These are phyloP conservation scores for Danio kyathit DNA, from an alignment of 2,797 vertebrate genomes.

Conservation along the genomic window DNA sequence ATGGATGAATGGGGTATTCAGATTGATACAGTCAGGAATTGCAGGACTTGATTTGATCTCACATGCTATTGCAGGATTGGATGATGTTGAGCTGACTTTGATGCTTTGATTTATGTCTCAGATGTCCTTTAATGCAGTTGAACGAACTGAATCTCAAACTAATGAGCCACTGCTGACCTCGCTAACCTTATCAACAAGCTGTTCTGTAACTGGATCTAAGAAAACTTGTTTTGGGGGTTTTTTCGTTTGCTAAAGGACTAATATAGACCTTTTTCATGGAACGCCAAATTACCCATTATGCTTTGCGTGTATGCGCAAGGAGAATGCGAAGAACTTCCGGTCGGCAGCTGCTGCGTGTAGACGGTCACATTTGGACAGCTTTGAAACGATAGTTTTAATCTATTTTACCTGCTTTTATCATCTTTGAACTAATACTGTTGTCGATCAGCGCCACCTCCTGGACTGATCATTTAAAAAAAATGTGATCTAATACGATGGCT, in stretches of 20 bases:
- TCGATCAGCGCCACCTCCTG: no score
- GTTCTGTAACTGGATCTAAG: conserved; percentile 8
- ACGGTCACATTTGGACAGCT: no score
- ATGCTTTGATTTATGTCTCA: conserved; percentile 13
- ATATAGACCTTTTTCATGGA: no score
- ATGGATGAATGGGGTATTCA: neutral
- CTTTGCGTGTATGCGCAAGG: no score
- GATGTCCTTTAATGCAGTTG: conserved; percentile 12
- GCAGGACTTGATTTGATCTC: neutral
- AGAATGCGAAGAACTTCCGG: no score
- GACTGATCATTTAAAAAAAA: no score
- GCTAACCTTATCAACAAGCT: conserved; percentile 17
- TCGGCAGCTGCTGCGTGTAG: no score
- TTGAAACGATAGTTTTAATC: no score
- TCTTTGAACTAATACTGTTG: no score
- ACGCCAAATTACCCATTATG: no score
- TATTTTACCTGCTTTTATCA: no score
- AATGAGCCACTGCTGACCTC: conserved; percentile 16
- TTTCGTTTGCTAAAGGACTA: conserved; percentile 15
- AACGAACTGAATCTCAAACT: neutral
- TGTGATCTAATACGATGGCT: no score
- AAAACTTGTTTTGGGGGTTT: conserved; percentile 22
- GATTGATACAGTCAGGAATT: neutral
- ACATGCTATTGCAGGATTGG: neutral
- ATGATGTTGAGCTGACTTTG: neutral